Conservation (phyloP, 2,888 invertebrate genomes). For the Embidobia sp. region DNA sequence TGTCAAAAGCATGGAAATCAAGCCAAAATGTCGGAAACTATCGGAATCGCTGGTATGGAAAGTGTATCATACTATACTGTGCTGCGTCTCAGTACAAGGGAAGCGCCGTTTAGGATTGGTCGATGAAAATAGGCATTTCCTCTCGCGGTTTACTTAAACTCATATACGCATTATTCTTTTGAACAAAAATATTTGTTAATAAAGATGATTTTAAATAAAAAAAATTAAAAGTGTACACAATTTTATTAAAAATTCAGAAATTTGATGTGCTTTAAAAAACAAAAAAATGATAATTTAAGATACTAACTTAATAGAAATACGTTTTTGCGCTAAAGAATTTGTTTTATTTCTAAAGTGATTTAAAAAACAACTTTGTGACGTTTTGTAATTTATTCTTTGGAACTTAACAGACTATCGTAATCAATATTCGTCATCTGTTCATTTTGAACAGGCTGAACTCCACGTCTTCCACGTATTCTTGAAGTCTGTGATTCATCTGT, state of each 20-base stretch:
- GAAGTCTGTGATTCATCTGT: too few species aligned
- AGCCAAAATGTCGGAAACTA: slow-evolving; percentile 32
- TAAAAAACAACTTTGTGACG: too few species aligned
- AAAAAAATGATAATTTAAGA: background rate
- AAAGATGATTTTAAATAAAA: background rate
- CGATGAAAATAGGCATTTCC: background rate
- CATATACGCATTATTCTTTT: background rate
- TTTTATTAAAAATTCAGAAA: too few species aligned
- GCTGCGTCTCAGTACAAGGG: background rate
- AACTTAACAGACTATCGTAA: background rate
- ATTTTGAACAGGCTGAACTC: background rate
- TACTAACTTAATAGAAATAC: too few species aligned
- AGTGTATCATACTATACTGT: background rate
- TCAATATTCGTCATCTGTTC: background rate
- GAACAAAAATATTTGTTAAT: background rate
- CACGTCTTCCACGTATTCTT: too few species aligned
- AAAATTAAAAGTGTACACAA: too few species aligned
- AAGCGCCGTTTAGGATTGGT: background rate
- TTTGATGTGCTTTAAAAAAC: too few species aligned
- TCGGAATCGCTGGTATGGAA: background rate
- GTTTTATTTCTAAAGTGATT: background rate
- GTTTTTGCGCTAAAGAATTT: too few species aligned
- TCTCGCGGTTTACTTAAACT: background rate
- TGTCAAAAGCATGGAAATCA: slow-evolving; percentile 25
- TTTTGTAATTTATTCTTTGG: slow-evolving; percentile 26